Percentiles rank a stretch among this genome's conserved stretches.
Evolutionary conservation across 2,888 invertebrate species (phyloP).

Genomic region (Callimorpha dominula): DNA sequence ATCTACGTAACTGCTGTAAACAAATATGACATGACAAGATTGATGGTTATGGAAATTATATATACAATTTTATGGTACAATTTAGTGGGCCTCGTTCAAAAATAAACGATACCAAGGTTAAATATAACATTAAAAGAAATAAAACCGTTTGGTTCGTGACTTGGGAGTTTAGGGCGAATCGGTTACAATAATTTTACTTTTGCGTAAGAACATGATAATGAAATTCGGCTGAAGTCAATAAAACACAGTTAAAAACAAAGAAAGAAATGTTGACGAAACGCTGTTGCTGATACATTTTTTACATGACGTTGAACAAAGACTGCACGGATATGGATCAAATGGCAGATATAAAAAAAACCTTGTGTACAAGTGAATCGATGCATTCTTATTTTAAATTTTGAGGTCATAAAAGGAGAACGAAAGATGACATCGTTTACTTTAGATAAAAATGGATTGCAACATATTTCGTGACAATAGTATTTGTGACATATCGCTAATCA

Average conservation of each 20-base stretch:
- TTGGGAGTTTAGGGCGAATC: conserved; percentile 66
- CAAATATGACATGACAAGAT: conserved; percentile 33
- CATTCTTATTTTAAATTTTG: conserved; percentile 15
- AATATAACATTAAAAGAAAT: conserved; percentile 62
- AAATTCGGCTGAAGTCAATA: conserved; percentile 67
- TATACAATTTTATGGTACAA: conserved; percentile 39
- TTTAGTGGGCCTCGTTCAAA: conserved; percentile 42
- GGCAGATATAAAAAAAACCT: conserved; percentile 10
- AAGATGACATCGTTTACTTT: conserved; percentile 51
- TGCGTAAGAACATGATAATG: conserved; percentile 69
- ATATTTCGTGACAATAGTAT: conserved; percentile 65
- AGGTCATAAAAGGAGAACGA: conserved; percentile 44
- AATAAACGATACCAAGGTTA: conserved; percentile 63
- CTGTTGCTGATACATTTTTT: conserved; percentile 43
- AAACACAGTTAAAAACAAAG: conserved; percentile 61
- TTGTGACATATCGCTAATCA: conserved; percentile 70
- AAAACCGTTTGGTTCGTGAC: conserved; percentile 71
- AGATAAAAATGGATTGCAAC: conserved; percentile 57
- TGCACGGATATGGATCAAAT: too few relatives aligned
- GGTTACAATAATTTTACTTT: conserved; percentile 62
- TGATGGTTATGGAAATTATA: conserved; percentile 39
- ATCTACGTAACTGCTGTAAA: conserved; percentile 22
- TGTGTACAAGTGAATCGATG: background rate
- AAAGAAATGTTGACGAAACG: conserved; percentile 48
- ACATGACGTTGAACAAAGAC: conserved; percentile 27